Evolutionary conservation across 2,113 vertebrate genomes (phyloP).

Genomic region (Pteropus alecto): DNA sequence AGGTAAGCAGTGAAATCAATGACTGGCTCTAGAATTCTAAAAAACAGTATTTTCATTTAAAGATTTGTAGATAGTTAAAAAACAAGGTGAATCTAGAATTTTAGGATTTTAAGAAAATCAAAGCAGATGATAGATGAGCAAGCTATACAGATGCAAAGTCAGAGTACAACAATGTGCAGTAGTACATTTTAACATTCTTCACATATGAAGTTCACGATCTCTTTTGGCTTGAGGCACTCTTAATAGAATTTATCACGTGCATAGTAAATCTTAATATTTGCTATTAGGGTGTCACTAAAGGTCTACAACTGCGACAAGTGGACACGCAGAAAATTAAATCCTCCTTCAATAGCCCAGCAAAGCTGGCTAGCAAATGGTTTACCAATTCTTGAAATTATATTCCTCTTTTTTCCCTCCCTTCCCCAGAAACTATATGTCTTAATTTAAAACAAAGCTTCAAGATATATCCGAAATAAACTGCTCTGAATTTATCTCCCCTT

Average conservation of each 20-base stretch:
- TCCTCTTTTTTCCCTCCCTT: not conserved
- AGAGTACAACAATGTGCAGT: conserved; percentile 9
- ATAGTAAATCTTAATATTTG: conserved; percentile 38
- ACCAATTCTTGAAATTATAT: conserved; percentile 16
- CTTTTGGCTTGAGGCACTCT: conserved; percentile 58
- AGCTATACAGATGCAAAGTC: conserved; percentile 32
- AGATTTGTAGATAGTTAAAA: not conserved
- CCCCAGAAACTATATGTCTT: not conserved
- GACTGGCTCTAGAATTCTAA: not conserved
- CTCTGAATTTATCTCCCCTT: conserved; percentile 38
- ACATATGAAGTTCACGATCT: conserved; percentile 20
- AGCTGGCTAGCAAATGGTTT: conserved; percentile 48
- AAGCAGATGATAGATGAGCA: conserved; percentile 39
- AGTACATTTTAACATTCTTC: conserved; percentile 15
- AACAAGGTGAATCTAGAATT: not conserved
- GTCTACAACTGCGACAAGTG: not conserved
- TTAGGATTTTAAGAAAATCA: conserved; percentile 23
- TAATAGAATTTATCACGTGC: conserved; percentile 53
- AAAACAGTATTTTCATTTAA: conserved; percentile 6
- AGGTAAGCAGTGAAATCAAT: not conserved
- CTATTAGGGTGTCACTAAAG: not conserved
- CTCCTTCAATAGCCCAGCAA: not conserved
- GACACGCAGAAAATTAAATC: not conserved
- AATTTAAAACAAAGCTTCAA: conserved; percentile 60
- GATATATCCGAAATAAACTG: conserved; percentile 73